Base-by-base conservation (phyloP, 2,888 invertebrate genomes). In the Ophion ventricosus region DNA sequence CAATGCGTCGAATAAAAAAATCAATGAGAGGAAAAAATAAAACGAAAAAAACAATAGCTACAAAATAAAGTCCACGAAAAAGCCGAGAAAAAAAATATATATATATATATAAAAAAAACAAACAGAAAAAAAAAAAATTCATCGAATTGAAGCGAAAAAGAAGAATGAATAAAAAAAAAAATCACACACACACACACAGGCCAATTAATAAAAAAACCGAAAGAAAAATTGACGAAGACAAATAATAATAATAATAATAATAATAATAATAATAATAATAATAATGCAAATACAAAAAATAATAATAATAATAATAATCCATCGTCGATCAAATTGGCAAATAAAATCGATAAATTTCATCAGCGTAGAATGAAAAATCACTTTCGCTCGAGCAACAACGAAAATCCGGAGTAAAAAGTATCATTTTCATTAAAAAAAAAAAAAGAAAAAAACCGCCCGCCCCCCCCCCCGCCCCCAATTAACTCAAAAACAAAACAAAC, bases 41-140 rank as follows among this genome's bases (percentile, higher is more conserved):
- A 61, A 59, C 35, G 20, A 57, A 43, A 64, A 82, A 54, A 64
- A 63, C 20, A 54, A 76, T 43, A 70, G 23, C 20, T 0, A 72
- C 11, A 70, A 67, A 49, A 67, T n/a, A 11, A 25, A 25, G 61
- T 61, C 61, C 25, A 26, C 17, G 43, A 7, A 25, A 7, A n/a
- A 2, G 40, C 8, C 49, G 14, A 49, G 10, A 40, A 10, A 40
- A 40, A 40, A 40, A 1, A 40, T 23, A 72, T 35, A 72, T 29
- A 69, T 17, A n/a, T 23, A 23, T 23, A 72, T 72, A 10, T 26
- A 54, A 54, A 10, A 5, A 63, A 64, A n/a, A 64, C 26, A 54
- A 2, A 75, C 14, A 11, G n/a, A 1, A n/a, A 20, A 26, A 4
- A 54, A 56, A 54, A 40, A 40, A 40, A 40, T 40, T n/a, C 35